Base-by-base conservation (phyloP, 2,888 invertebrate species). In the Limnephilus auricula region DNA sequence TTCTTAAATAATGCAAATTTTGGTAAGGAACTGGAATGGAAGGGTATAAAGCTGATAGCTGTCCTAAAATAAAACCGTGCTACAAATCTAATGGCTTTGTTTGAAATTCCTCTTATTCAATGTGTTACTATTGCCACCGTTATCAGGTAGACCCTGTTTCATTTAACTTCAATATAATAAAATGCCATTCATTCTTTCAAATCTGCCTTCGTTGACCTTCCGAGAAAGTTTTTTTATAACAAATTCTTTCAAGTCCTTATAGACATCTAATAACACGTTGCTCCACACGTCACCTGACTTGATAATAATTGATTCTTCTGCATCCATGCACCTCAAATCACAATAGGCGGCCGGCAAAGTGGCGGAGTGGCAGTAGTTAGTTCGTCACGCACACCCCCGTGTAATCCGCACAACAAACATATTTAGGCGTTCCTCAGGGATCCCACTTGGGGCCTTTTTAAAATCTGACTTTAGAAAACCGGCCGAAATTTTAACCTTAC, bases 351-450 rank as follows among this genome's bases (percentile, higher is more conserved):
- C 82, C 82, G 82, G 82, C 15, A 32, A 25, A 65, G 65, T 65
- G 65, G 65, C 65, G 65, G 65, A 65, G 25, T 65, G 65, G 65
- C 65, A 32, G 82, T 37, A 65, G 65, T 65, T 65, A 82, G 31
- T 82, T 37, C 32, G 82, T 82, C 82, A 82, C 82, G 82, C 82
- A 82, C 82, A 34, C 82, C 82, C 82, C 82, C 82, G 4, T 32
- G 25, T 82, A 82, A 82, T 82, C 82, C 34, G 82, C 82, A 82
- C 82, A 82, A 82, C 82, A 82, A 82, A 82, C 82, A 82, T 82
- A 82, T 82, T 82, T 82, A 82, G 82, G 82, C 82, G 18, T 82
- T 25, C 32, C 82, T 18, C 82, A 34, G 82, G 82, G 65, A 65
- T 25, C 65, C 65, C 65, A 65, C 65, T 65, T 25, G 65, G 65